Evolutionary conservation across 2,888 invertebrate species (phyloP).

Genomic region (Rotaria magnacalcarata): DNA sequence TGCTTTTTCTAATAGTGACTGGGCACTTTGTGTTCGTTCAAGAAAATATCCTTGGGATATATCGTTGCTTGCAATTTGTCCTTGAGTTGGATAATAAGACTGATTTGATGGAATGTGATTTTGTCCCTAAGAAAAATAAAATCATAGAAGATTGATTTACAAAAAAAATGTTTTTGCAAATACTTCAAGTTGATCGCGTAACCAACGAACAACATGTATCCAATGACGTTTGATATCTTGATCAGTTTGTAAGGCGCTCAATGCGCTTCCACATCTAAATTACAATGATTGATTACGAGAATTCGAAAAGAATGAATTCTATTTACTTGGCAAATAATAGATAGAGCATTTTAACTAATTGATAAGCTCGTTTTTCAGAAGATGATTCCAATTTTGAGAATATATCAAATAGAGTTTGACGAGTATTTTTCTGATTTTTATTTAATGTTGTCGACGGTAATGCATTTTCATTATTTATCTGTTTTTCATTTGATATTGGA

Average conservation of each 20-base stretch:
- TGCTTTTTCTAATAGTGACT: conserved; percentile 76
- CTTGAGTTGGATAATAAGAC: conserved; percentile 78
- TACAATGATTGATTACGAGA: neutral
- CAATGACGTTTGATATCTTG: conserved; percentile 77
- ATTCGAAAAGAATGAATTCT: neutral
- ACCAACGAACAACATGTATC: conserved; percentile 83
- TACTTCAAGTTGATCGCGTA: conserved; percentile 82
- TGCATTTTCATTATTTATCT: neutral
- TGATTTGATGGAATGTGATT: conserved; percentile 70
- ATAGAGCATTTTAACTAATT: conserved; percentile 90
- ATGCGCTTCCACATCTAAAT: conserved; percentile 67
- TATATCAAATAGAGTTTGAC: conserved; percentile 85
- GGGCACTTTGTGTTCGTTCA: conserved; percentile 85
- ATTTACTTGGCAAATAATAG: conserved; percentile 71
- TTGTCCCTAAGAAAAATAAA: neutral
- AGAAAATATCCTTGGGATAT: conserved; percentile 78
- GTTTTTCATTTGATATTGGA: neutral
- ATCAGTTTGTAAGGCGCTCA: conserved; percentile 74
- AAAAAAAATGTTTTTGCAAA: neutral
- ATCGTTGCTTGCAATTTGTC: conserved; percentile 70
- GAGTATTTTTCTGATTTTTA: conserved; percentile 71
- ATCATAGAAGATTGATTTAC: neutral
- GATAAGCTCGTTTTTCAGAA: conserved; percentile 91
- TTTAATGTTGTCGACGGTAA: neutral
- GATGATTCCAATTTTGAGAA: conserved; percentile 84